Base-by-base conservation (phyloP, 2,113 vertebrate genomes). In the Notothenia rossii region DNA sequence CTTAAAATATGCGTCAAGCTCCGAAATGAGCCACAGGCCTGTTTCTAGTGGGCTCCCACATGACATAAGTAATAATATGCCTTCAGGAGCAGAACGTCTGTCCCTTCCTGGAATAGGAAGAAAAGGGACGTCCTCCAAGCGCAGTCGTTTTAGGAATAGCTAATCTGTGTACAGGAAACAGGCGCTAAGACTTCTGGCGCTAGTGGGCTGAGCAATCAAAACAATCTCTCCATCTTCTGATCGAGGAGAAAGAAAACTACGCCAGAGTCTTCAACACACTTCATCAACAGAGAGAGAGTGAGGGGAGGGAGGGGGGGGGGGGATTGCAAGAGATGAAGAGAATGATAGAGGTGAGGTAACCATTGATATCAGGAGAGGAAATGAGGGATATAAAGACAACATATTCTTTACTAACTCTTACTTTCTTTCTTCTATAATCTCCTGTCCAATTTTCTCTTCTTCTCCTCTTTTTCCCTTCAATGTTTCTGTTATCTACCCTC, bases 121-220 rank as follows among this genome's bases (percentile, higher is more conserved):
- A n/a, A 20, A 73, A 64, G 69, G 88, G 74, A 83, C 33, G 70
- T 75, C 65, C 79, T 81, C 79, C 68, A 71, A 91, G 72, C 40
- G 60, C 77, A 84, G 86, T 83, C 67, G 77, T 77, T 91, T 89
- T 86, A 77, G 88, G 83, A 89, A 82, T 67, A 80, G 74, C 86
- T 89, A 86, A 89, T 89, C 87, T 83, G 75, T 90, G 83, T 88
- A 85, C 86, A 86, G 91, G 89, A 92, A 91, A 87, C 90, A 86
- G 85, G 88, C 89, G 70, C 82, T 78, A 84, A 89, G 87, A 92
- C 89, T 84, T 84, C 75, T 85, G 91, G 88, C 86, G 86, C 90
- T 91, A 78, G 89, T 88, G 93, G 89, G 87, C 81, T 84, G 76
- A 74, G 86, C 85, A 92, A 91, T 91, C 87, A 91, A 91, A 94